Evolutionary conservation across 2,113 vertebrate species (phyloP), one percentile per base, ranked within the genome.

Genomic region (Pseudopodoces humilis): DNA sequence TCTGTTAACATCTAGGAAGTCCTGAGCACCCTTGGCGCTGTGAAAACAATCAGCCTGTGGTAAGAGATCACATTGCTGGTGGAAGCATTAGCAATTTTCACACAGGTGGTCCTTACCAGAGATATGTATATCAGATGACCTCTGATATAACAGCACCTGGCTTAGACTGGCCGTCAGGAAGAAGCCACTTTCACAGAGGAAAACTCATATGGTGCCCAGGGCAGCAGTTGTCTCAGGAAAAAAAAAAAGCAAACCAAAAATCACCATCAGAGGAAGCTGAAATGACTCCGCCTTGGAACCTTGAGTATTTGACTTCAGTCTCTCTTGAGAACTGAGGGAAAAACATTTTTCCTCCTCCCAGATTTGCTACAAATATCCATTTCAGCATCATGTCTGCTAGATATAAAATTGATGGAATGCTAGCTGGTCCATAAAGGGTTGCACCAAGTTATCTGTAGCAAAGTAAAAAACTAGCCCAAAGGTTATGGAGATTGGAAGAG

Each of bases 401-500:
- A 99, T 99, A 98, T 99, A 99, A 98, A 99, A 99, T 77, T 99
- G 99, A 98, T 99, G 99, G 49, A 98, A 99, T 8, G 99, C 99
- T 95, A 99, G 97, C 89, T 99, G 98, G 98, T 99, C 99, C 99
- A 99, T 99, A 95, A 99, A 99, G 56, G 99, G 99, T 79, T 98
- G 99, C 71, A 99, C 99, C 94, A 99, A 97, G 97, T 99, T 99
- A 97, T 99, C 99, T 72, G 99, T 99, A 95, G 99, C 99, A 72
- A 99, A 99, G 97, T 99, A 99, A 98, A 99, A 99, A 97, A 99
- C 98, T 50, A 99, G 98, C 96, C 99, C 99, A 60, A 99, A 99
- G 15, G 99, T 99, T 82, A 99, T 99, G 74, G 99, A 99, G 97
- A 99, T 99, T 81, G 99, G 99, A 86, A 99, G 98, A 69, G 99